Evolutionary conservation across 2,888 invertebrate genomes (phyloP).

Genomic region (Heliconius aoede): DNA sequence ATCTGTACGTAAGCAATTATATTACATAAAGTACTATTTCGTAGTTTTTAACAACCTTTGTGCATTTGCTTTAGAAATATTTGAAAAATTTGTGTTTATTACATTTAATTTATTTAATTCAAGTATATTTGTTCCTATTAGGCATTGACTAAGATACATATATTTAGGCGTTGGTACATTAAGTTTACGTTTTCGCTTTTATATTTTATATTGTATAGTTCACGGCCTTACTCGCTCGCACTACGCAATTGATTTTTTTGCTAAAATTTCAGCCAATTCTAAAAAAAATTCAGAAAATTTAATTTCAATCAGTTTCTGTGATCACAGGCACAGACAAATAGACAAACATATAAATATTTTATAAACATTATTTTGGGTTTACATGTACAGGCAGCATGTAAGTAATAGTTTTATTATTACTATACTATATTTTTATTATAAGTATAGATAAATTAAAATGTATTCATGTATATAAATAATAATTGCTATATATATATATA

Average conservation of each 20-base stretch:
- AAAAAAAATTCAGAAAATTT: no score
- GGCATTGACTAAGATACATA: neutral
- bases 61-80: conserved; percentile 7
- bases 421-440: neutral
- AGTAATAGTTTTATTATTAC: no score
- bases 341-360: no score
- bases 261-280: no score
- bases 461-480: neutral
- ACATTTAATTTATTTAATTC: neutral
- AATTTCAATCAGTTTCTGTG: no score
- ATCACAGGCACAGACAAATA: no score
- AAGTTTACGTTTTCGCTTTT: neutral
- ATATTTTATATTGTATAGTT: no score
- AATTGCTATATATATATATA: neutral
- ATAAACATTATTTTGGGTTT: no score
- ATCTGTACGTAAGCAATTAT: conserved; percentile 44
- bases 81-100: conserved; percentile 9
- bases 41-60: conserved; percentile 11
- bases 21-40: conserved; percentile 36
- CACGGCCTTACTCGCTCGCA: no score
- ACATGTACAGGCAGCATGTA: no score
- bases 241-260: no score
- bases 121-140: neutral
- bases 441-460: neutral
- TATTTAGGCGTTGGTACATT: neutral